Conservation (phyloP, 2,888 invertebrate genomes). For the Lithophane leautieri region DNA sequence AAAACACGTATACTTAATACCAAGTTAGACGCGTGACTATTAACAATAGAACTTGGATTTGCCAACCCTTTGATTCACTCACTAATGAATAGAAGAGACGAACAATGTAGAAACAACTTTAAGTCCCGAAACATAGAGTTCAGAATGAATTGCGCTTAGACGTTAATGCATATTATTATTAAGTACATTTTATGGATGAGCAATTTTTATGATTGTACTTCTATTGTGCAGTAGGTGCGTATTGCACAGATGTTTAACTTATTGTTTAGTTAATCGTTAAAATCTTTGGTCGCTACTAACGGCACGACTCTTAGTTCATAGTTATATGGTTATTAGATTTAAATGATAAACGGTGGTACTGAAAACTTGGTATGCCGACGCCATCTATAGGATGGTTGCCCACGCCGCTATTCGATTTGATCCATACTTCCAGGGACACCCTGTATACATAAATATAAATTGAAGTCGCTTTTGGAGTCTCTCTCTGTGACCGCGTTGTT, state of each 20-base stretch:
- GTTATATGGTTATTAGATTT: slow-evolving; percentile 39
- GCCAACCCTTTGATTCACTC: slow-evolving; percentile 89
- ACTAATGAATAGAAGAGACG: slow-evolving; percentile 82
- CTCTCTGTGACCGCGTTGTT: no score
- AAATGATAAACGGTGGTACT: slow-evolving; percentile 26
- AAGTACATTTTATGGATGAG: slow-evolving; percentile 85
- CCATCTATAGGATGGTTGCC: no score
- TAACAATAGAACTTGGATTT: slow-evolving; percentile 89
- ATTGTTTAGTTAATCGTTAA: slow-evolving; percentile 74
- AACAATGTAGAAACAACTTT: slow-evolving; percentile 67
- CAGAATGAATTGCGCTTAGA: slow-evolving; percentile 48
- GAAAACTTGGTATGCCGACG: no score
- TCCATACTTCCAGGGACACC: no score
- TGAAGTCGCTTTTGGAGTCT: no score
- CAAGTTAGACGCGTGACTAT: slow-evolving; percentile 87
- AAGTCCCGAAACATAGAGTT: slow-evolving; percentile 60
- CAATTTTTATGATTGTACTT: slow-evolving; percentile 87
- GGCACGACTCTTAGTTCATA: slow-evolving; percentile 42
- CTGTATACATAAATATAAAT: no score
- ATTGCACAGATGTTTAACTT: slow-evolving; percentile 73
- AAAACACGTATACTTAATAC: slow-evolving; percentile 85
- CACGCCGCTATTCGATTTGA: no score
- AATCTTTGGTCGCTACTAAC: slow-evolving; percentile 61
- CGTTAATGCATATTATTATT: slow-evolving; percentile 83
- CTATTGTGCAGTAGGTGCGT: slow-evolving; percentile 74